Evolutionary conservation across 2,797 vertebrate genomes (phyloP).

Genomic region (Takifugu rubripes): DNA sequence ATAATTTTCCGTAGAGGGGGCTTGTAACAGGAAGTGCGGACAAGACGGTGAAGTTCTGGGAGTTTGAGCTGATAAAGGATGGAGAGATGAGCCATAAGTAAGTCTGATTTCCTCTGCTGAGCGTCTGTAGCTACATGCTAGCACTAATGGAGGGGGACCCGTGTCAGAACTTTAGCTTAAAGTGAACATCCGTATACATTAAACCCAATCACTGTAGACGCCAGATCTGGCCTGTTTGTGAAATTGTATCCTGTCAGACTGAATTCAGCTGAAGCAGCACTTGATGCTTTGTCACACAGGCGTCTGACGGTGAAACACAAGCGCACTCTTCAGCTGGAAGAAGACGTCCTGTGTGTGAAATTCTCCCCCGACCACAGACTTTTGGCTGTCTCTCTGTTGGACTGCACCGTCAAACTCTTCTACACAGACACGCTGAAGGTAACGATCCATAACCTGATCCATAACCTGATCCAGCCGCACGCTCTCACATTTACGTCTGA

Average conservation of each 20-base stretch:
- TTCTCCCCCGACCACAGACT: conserved; percentile 87
- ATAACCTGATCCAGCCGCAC: background rate
- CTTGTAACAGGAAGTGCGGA: conserved; percentile 92
- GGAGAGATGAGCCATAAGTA: conserved; percentile 70
- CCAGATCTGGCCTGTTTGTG: too few species aligned
- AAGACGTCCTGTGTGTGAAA: conserved; percentile 90
- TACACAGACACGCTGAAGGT: conserved; percentile 94
- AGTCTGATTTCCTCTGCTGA: conserved; percentile 53
- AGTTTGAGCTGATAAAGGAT: conserved; percentile 93
- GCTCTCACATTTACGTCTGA: background rate
- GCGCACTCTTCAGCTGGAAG: conserved; percentile 88
- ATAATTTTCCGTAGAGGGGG: conserved; percentile 75
- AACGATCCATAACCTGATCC: too few species aligned
- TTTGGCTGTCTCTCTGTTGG: conserved; percentile 88
- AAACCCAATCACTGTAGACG: too few species aligned
- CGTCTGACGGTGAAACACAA: conserved; percentile 86
- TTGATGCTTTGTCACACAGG: conserved; percentile 34
- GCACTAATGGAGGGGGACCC: too few species aligned
- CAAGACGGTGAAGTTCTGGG: conserved; percentile 96
- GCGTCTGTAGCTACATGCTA: too few species aligned
- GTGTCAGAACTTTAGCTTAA: too few species aligned
- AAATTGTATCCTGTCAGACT: too few species aligned
- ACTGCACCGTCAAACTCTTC: conserved; percentile 96
- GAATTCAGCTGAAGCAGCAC: too few species aligned
- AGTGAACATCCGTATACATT: too few species aligned